A percentile compares a stretch with the other conserved stretches of the same genome.
Conservation (phyloP, 2,113 vertebrate genomes). For the Motacilla tschutschensis region DNA sequence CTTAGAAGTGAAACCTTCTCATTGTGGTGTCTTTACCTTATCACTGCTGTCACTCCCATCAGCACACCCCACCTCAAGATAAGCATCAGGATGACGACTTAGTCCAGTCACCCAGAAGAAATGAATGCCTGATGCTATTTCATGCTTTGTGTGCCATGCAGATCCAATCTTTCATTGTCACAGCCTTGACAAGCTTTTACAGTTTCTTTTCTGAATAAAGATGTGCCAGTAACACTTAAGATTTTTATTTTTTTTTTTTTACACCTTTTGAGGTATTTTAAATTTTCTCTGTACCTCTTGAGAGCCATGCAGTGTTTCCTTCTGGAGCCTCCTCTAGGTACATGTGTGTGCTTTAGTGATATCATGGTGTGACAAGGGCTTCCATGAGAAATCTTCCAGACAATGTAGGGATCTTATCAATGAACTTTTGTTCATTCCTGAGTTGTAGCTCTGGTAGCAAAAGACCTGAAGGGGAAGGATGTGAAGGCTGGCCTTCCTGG, state of each 20-base stretch:
- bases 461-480: neutral
- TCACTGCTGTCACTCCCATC: neutral
- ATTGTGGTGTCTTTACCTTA: neutral
- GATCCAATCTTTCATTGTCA: neutral
- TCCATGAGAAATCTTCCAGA: neutral
- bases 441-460: neutral
- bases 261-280: neutral
- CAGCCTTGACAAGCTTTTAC: neutral
- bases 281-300: neutral
- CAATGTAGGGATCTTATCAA: neutral
- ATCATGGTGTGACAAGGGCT: neutral
- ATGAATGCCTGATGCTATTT: neutral
- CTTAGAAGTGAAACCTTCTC: neutral
- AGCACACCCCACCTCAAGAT: neutral
- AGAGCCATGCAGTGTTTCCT: neutral
- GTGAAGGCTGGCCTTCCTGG: neutral
- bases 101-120: neutral
- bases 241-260: neutral
- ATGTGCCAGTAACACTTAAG: neutral
- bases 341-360: accelerated
- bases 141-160: neutral
- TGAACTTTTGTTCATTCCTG: neutral
- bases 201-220: neutral
- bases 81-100: neutral
- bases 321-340: neutral